These are phyloP conservation scores for Dolichomitus sp. DNA, from an alignment of 2,888 invertebrate genomes.

Conservation along the genomic window DNA sequence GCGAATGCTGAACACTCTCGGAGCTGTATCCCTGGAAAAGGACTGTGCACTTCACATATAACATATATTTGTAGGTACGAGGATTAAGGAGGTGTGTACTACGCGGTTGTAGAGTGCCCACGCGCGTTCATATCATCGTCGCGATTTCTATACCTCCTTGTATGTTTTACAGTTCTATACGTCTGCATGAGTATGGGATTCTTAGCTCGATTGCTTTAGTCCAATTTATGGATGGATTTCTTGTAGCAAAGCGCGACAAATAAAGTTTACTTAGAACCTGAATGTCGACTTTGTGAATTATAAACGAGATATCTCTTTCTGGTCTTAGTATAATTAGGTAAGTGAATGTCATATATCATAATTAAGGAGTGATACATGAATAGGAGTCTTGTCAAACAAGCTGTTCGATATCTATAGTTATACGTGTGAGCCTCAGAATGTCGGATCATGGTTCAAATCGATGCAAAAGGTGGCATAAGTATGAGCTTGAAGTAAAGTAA, in stretches of 20 bases:
- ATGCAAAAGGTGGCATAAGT: neutral
- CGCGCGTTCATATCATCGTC: constrained; percentile 64
- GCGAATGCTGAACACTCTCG: constrained; percentile 39
- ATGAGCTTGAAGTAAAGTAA: neutral
- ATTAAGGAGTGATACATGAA: constrained; percentile 59
- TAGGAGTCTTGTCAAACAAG: constrained; percentile 50
- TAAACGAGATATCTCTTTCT: constrained; percentile 53
- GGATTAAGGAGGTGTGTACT: constrained; percentile 64
- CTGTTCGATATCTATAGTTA: constrained; percentile 21
- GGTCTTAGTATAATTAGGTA: constrained; percentile 60
- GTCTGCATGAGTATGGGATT: constrained; percentile 42
- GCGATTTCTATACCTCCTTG: constrained; percentile 56
- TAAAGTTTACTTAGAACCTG: constrained; percentile 7
- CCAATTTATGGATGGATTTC: constrained; percentile 65
- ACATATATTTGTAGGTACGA: constrained; percentile 49
- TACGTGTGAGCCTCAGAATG: neutral
- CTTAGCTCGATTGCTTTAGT: constrained; percentile 56
- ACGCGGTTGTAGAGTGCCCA: constrained; percentile 66
- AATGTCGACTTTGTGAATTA: constrained; percentile 56
- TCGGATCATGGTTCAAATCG: constrained; percentile 17
- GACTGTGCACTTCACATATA: constrained; percentile 10
- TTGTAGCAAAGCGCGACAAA: constrained; percentile 11
- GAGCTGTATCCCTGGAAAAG: constrained; percentile 24
- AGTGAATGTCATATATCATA: constrained; percentile 62
- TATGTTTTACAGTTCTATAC: constrained; percentile 48